phyloP scores from a whole-genome alignment of 2,113 vertebrate species.

The Haemorhous mexicanus region DNA sequence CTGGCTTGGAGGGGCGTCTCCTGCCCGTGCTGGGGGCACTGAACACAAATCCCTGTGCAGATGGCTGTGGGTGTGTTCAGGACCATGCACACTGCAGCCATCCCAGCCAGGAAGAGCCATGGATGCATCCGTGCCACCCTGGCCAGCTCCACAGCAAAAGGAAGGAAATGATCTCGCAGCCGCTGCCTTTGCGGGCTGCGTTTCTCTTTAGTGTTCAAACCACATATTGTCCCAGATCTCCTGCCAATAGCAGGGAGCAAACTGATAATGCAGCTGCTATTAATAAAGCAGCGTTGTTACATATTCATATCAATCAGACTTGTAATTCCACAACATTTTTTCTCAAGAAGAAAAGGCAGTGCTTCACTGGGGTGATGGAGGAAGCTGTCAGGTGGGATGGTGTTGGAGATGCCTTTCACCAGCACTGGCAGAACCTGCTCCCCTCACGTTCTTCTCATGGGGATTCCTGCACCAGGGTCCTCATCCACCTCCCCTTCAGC shows the following conservation, averaged over 20 bases:
- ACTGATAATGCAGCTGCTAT: constrained; percentile 65
- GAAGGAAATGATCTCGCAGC: neutral
- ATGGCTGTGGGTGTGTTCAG: neutral
- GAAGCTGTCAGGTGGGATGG: neutral
- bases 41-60: neutral
- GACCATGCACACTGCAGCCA: neutral
- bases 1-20: neutral
- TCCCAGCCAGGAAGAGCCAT: neutral
- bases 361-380: neutral
- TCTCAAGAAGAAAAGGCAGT: neutral
- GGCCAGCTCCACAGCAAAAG: neutral
- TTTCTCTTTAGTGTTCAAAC: constrained; percentile 48
- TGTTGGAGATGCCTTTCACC: neutral
- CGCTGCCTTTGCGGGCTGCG: neutral
- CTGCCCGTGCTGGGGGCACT: neutral
- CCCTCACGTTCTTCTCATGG: neutral
- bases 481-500: neutral
- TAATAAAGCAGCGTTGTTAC: constrained; percentile 57
- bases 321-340: constrained; percentile 17
- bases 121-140: neutral
- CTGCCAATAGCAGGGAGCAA: constrained; percentile 52
- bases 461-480: neutral
- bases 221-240: constrained; percentile 53
- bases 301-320: constrained; percentile 64
- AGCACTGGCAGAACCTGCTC: neutral